These are phyloP conservation scores for Enteromius afrohamiltoni DNA, from an alignment of 2,797 vertebrate genomes.

Conservation along the genomic window DNA sequence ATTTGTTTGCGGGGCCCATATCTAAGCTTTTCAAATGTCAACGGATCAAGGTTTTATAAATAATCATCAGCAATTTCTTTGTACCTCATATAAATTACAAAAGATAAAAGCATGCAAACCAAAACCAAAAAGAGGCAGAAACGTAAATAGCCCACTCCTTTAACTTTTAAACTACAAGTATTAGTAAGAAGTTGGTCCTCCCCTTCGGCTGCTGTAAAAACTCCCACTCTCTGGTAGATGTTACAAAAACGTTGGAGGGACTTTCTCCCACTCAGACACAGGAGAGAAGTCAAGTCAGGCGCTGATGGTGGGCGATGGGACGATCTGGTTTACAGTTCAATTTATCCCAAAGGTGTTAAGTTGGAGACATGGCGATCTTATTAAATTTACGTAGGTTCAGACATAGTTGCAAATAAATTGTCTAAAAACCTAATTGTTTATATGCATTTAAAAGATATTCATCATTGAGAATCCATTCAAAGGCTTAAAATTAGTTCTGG, in stretches of 20 bases:
- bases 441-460: background rate
- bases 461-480: background rate
- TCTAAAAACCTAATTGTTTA: background rate
- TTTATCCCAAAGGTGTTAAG: background rate
- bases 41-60: background rate
- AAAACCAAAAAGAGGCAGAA: background rate
- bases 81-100: background rate
- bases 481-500: slow-evolving; percentile 4
- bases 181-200: background rate
- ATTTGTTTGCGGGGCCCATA: background rate
- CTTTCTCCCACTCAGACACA: background rate
- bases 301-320: background rate
- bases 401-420: background rate
- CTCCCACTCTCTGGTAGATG: background rate
- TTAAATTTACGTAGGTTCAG: background rate
- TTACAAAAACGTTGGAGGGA: background rate
- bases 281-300: background rate
- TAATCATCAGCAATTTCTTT: background rate
- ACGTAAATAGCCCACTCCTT: background rate
- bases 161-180: background rate
- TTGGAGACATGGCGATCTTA: background rate
- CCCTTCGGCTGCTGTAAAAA: background rate
- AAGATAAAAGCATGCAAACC: background rate
- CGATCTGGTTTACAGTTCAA: background rate
- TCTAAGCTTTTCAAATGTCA: background rate